Base-by-base conservation (phyloP, 2,113 vertebrate genomes). In the Lanius ludovicianus region DNA sequence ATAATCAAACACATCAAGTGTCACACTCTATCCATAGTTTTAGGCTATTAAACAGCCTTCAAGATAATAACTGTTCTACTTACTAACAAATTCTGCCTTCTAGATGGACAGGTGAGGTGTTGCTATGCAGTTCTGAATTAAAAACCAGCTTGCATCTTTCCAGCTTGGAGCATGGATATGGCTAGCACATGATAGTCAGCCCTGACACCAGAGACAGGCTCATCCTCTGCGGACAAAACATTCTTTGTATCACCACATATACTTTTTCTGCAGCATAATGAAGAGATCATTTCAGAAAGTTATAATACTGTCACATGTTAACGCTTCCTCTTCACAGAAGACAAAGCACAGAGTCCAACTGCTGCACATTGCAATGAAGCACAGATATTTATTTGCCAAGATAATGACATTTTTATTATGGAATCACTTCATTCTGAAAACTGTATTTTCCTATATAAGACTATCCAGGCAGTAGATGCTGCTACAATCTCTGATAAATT, bases 141-240 rank as follows among this genome's bases (percentile, higher is more conserved):
- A 90, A 85, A 94, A 25, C 25, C 2, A 3, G 4, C 59, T 76
- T 68, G 28, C 53, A 35, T 90, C 53, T 69, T 79, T 49, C 41
- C 70, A 57, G 24, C 49, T 73, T n/a, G n/a, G 41, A 85, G 49
- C 20, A 37, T 15, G 63, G 77, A 22, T 77, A 41, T 37, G 64
- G 63, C 56, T 35, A 96, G 79, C 96, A 97, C 90, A 94, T 97
- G 96, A 97, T 1, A 85, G 92, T 97, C 96, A 96, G 93, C 84
- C 76, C 77, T 25, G 55, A 53, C 75, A 79, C 27, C 0, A 0
- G 75, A 78, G 83, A 82, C 47, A 68, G 55, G 67, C 67, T 35
- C 27, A 31, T 74, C 94, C 55, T 86, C 68, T 74, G 37, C 0
- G 1, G 39, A 95, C 91, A 96, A 95, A 93, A 81, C 82, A 41